These are phyloP conservation scores for Drosophila lutescens DNA, from an alignment of 2,888 invertebrate genomes.

Conservation along the genomic window DNA sequence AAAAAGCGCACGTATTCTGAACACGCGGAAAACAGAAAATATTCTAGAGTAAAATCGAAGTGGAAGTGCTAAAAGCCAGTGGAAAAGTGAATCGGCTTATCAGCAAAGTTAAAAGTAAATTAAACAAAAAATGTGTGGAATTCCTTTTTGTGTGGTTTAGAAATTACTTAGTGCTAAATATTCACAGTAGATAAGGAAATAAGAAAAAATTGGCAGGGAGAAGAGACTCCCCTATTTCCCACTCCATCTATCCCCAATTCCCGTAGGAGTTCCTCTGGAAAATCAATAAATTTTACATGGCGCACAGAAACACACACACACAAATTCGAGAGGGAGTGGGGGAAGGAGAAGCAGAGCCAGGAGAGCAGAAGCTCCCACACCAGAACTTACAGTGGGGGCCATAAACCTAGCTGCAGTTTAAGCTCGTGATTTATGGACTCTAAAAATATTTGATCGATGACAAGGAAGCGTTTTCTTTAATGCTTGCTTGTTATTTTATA, in stretches of 20 bases:
- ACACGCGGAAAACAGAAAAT: slow-evolving; percentile 50
- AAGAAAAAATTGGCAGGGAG: slow-evolving; percentile 11
- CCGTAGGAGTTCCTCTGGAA: slow-evolving; percentile 64
- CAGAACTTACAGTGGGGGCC: slow-evolving; percentile 47
- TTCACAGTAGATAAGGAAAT: slow-evolving; percentile 24
- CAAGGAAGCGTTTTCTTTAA: slow-evolving; percentile 11
- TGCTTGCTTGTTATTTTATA: slow-evolving; percentile 8
- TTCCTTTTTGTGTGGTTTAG: slow-evolving; percentile 8
- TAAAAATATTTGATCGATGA: not conserved
- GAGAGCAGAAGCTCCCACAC: slow-evolving; percentile 32
- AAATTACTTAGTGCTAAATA: slow-evolving; percentile 26
- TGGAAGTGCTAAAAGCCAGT: slow-evolving; percentile 64
- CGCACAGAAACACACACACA: slow-evolving; percentile 48
- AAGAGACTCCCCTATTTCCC: slow-evolving; percentile 14
- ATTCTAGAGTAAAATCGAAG: slow-evolving; percentile 35
- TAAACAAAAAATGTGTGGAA: slow-evolving; percentile 41
- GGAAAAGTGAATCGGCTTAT: slow-evolving; percentile 45
- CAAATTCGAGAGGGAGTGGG: slow-evolving; percentile 25
- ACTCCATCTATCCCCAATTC: slow-evolving; percentile 6
- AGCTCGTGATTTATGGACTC: slow-evolving; percentile 6
- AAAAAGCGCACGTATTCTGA: slow-evolving; percentile 78
- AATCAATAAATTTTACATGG: slow-evolving; percentile 69
- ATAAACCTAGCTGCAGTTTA: slow-evolving; percentile 48
- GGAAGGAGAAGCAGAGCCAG: slow-evolving; percentile 31
- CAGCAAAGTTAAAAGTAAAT: slow-evolving; percentile 34